These are phyloP conservation scores for Hydrotaea diabolus DNA, from an alignment of 2,888 invertebrate species.

Conservation along the genomic window DNA sequence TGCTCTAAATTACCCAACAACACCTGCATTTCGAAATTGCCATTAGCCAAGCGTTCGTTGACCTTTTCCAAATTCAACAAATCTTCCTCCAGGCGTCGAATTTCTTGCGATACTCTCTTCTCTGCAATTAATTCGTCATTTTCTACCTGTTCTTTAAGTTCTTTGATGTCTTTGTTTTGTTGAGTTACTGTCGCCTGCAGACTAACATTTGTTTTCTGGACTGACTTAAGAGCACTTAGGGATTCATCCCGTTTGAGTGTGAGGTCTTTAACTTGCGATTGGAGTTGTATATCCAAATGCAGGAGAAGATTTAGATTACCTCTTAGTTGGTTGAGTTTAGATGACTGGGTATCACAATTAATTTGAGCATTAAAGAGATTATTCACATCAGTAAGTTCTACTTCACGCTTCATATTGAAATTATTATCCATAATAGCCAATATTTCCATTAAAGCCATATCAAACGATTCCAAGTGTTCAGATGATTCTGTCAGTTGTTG, in stretches of 20 bases:
- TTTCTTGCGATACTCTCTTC: slow-evolving; percentile 63
- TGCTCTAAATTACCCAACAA: slow-evolving; percentile 54
- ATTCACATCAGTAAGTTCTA: slow-evolving; percentile 8
- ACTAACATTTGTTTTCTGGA: slow-evolving; percentile 52
- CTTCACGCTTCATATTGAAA: slow-evolving; percentile 47
- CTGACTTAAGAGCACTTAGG: not conserved
- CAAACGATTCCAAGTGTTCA: slow-evolving; percentile 53
- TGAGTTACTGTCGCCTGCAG: slow-evolving; percentile 54
- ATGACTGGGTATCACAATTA: slow-evolving; percentile 24
- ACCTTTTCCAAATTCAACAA: slow-evolving; percentile 67
- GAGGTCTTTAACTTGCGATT: slow-evolving; percentile 49
- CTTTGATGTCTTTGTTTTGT: slow-evolving; percentile 52
- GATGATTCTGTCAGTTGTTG: slow-evolving; percentile 56
- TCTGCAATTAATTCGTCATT: slow-evolving; percentile 59
- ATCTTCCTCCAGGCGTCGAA: slow-evolving; percentile 68
- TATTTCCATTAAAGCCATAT: slow-evolving; percentile 59
- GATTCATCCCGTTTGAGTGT: slow-evolving; percentile 53
- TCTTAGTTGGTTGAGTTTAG: slow-evolving; percentile 54
- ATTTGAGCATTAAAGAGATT: slow-evolving; percentile 54
- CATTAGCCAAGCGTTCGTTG: slow-evolving; percentile 67
- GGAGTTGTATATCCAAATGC: slow-evolving; percentile 40
- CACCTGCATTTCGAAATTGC: slow-evolving; percentile 64
- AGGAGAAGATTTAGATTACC: slow-evolving; percentile 58
- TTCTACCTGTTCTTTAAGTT: slow-evolving; percentile 66
- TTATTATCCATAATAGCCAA: slow-evolving; percentile 64